Evolutionary conservation across 1,140 invertebrate species (phyloP).

Genomic region (Nasonia vitripennis): DNA sequence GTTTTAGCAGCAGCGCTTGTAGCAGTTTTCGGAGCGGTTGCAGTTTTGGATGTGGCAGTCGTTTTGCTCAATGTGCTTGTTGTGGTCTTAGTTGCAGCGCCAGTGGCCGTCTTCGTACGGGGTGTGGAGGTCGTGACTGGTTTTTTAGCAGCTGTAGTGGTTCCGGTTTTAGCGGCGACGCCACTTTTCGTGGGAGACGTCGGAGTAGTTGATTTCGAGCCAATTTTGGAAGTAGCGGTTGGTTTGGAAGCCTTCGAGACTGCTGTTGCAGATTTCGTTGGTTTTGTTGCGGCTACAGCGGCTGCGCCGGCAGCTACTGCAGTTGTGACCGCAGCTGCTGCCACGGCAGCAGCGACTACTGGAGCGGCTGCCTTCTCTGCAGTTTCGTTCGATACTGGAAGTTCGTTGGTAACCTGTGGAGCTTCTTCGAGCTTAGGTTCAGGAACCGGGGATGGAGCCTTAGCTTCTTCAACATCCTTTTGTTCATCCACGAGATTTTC

Average conservation of each 20-base stretch:
- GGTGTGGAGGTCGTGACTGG: slow-evolving; percentile 49
- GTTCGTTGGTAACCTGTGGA: slow-evolving; percentile 25
- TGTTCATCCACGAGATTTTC: slow-evolving; percentile 53
- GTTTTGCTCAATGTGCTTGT: slow-evolving; percentile 56
- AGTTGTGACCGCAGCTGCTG: slow-evolving; percentile 58
- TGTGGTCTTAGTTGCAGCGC: slow-evolving; percentile 43
- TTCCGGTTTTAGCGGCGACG: slow-evolving; percentile 54
- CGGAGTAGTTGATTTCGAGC: slow-evolving; percentile 64
- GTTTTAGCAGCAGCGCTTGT: slow-evolving; percentile 56
- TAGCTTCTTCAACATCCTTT: slow-evolving; percentile 53
- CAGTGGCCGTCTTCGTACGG: slow-evolving; percentile 46
- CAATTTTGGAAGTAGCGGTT: slow-evolving; percentile 54
- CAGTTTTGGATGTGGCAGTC: slow-evolving; percentile 52
- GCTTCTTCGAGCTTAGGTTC: slow-evolving; percentile 1
- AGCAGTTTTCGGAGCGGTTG: slow-evolving; percentile 54
- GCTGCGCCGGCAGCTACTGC: slow-evolving; percentile 53
- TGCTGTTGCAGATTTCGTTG: slow-evolving; percentile 57
- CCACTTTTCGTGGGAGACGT: slow-evolving; percentile 67
- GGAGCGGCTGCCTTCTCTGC: slow-evolving; percentile 1
- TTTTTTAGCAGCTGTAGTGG: slow-evolving; percentile 61
- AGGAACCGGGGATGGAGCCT: background rate
- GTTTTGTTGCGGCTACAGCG: slow-evolving; percentile 54
- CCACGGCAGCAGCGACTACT: slow-evolving; percentile 60
- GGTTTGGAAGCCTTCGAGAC: slow-evolving; percentile 61
- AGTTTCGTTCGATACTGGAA: slow-evolving; percentile 4